Evolutionary conservation across 2,888 invertebrate species (phyloP).

Genomic region (Linnaemya tessellans): DNA sequence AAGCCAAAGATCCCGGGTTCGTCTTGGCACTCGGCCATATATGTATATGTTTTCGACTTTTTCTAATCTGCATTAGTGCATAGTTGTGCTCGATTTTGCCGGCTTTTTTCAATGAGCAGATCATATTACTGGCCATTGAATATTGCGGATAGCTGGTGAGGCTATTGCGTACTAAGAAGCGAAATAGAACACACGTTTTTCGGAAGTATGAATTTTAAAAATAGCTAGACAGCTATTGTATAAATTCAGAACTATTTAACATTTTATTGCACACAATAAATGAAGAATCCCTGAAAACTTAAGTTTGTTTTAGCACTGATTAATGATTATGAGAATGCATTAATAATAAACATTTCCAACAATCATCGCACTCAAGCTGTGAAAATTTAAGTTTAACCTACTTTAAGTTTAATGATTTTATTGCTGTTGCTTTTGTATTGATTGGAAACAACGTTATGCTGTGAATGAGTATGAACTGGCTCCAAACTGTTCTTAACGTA

Average conservation of each 20-base stretch:
- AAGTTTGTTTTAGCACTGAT: background rate
- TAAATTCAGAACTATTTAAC: background rate
- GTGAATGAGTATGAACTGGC: background rate
- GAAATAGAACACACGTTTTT: no score
- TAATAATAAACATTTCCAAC: constrained; percentile 22
- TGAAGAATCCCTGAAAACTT: background rate
- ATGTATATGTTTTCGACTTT: no score
- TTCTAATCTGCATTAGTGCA: no score
- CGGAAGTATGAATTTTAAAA: no score
- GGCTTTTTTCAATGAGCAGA: no score
- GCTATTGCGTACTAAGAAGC: no score
- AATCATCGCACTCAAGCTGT: background rate
- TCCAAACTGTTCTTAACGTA: background rate
- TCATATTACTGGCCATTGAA: no score
- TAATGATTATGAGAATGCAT: constrained; percentile 27
- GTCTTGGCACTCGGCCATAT: no score
- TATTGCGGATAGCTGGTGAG: no score
- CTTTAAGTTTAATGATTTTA: constrained; percentile 21
- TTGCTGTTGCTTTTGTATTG: constrained; percentile 36
- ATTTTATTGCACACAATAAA: background rate
- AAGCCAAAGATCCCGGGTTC: no score
- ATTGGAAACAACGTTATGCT: constrained; percentile 5
- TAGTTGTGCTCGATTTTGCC: no score
- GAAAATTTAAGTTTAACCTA: constrained; percentile 49
- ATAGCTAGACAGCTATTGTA: background rate